A percentile compares a stretch with the other conserved stretches of the same genome.
phyloP scores from a whole-genome alignment of 2,797 vertebrate species.

The Sitta carolinensis region DNA sequence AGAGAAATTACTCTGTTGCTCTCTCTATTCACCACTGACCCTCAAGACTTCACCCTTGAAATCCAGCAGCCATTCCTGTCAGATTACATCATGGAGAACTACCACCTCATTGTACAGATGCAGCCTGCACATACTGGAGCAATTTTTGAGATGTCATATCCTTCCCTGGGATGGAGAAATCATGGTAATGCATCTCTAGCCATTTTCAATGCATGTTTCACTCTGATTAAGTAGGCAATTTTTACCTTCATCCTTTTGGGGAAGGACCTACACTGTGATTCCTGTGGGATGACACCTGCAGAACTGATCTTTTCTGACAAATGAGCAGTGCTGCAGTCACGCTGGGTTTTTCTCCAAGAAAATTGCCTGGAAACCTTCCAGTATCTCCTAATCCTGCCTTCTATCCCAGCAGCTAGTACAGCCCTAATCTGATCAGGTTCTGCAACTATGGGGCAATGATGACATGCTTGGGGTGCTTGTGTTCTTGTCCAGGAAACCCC shows the following conservation, averaged over 20 bases:
- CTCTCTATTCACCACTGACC: not conserved
- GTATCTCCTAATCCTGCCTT: not conserved
- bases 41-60: not conserved
- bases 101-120: not conserved
- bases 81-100: not conserved
- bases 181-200: rapidly evolving
- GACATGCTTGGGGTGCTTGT: not conserved
- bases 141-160: not conserved
- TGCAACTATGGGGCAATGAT: not conserved
- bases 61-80: not conserved
- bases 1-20: not conserved
- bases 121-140: not conserved
- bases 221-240: not conserved
- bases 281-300: not conserved
- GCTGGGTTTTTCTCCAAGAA: not conserved
- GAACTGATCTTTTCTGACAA: not conserved
- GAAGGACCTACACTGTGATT: not conserved
- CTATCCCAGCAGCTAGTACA: not conserved
- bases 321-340: not conserved
- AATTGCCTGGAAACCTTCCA: not conserved
- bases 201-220: not conserved
- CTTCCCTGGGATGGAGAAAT: not conserved
- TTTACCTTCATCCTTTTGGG: not conserved
- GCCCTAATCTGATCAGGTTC: slow-evolving; percentile 10
- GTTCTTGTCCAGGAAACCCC: not conserved